Base-by-base conservation (phyloP, 2,113 vertebrate genomes). In the Cariama cristata region DNA sequence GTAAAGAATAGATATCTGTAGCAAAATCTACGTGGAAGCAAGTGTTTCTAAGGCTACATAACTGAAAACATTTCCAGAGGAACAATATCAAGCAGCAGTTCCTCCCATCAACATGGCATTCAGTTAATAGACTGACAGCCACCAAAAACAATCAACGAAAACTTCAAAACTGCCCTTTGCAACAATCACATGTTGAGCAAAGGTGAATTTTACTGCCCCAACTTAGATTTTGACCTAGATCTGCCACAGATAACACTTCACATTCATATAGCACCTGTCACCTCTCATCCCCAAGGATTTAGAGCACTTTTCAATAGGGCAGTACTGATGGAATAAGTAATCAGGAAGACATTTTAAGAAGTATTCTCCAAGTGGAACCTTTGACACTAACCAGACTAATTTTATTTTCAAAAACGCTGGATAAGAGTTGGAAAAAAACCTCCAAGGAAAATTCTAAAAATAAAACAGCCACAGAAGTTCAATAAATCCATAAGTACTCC, bases 171-270 rank as follows among this genome's bases (percentile, higher is more conserved):
- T 59, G 50, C 42, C 64, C 55, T 96, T 92, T 74, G 44, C 62
- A 95, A 66, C 14, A 62, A 50, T 49, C 63, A 42, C 2, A 0
- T 1, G 1, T 52, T n/a, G 44, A 79, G 12, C 47, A 84, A 93
- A 94, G 64, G 85, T 74, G 87, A 87, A 60, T 86, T 91, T 92
- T 94, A 50, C 45, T 52, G n/a, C 35, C 4, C 0, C 11, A 6
- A 58, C 74, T 49, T 69, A 75, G 77, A 79, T 93, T 92, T 88
- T 93, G 93, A 91, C 96, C 90, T 93, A 92, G 53, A 94, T 94
- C 90, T 97, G 94, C 91, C 93, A 93, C 23, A 47, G 40, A 62
- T 60, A 81, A 86, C 85, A 68, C 35, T 93, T 66, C 27, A 30
- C 49, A 59, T 91, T 90, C 66, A 53, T 42, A 52, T 10, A 90